phyloP scores from a whole-genome alignment of 2,113 vertebrate genomes.

The Agapornis roseicollis region DNA sequence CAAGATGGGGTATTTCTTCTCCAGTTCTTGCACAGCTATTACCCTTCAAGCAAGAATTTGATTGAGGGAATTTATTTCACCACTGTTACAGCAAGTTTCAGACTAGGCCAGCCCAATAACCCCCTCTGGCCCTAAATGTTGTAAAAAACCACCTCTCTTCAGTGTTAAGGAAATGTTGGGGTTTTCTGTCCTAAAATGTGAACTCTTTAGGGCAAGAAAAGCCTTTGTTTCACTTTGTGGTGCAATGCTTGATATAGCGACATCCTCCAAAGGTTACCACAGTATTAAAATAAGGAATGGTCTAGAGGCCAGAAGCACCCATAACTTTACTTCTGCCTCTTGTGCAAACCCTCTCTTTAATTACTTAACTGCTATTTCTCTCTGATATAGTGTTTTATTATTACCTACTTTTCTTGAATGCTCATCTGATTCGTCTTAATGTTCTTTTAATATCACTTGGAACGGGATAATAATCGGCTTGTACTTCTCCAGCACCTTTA shows the following conservation, averaged over 20 bases:
- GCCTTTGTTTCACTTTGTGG: background rate
- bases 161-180: background rate
- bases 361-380: conserved; percentile 23
- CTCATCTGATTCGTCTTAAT: conserved; percentile 4
- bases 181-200: background rate
- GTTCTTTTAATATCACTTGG: conserved; percentile 28
- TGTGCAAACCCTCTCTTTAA: conserved; percentile 2
- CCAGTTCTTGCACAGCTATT: background rate
- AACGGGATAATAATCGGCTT: conserved; percentile 31
- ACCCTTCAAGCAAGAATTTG: conserved; percentile 19
- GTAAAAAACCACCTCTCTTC: background rate
- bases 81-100: background rate
- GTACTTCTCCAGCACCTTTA: conserved; percentile 31
- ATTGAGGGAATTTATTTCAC: background rate
- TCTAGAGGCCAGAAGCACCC: background rate
- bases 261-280: background rate
- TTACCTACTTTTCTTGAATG: conserved; percentile 24
- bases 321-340: conserved; percentile 12
- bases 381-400: conserved; percentile 41
- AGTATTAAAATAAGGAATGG: conserved; percentile 37
- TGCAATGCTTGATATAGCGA: background rate
- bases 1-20: background rate
- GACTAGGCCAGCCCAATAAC: background rate
- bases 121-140: background rate
- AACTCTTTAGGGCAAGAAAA: conserved; percentile 3